phyloP scores from a whole-genome alignment of 2,888 invertebrate genomes.

The Ypsolopha sequella region DNA sequence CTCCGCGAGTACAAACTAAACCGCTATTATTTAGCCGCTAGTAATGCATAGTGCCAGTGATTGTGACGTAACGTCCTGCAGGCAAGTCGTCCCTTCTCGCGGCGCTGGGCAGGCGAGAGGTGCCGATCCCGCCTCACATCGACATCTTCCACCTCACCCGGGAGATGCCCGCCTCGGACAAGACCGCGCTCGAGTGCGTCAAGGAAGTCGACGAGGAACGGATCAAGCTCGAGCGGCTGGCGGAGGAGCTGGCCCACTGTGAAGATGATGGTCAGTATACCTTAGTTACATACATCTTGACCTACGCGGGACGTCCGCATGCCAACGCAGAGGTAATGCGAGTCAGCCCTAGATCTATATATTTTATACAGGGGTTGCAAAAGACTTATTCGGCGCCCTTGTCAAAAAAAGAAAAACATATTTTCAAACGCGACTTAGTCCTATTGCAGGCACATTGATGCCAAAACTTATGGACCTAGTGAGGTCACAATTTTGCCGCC shows the following conservation, averaged over 20 bases:
- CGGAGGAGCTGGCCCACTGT: conserved; percentile 88
- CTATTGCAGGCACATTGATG: too few relatives aligned
- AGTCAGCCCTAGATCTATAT: too few relatives aligned
- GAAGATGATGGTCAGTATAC: conserved; percentile 81
- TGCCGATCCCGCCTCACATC: conserved; percentile 96
- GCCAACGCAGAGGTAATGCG: too few relatives aligned
- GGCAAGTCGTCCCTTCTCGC: conserved; percentile 95
- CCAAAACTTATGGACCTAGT: too few relatives aligned
- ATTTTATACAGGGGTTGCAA: too few relatives aligned
- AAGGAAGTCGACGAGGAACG: conserved; percentile 99
- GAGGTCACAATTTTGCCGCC: too few relatives aligned
- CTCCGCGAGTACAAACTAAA: too few relatives aligned
- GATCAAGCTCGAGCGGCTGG: conserved; percentile 89
- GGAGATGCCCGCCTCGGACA: conserved; percentile 98
- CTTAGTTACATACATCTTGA: not conserved
- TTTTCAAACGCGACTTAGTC: too few relatives aligned
- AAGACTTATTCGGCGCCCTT: too few relatives aligned
- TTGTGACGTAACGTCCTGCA: conserved; percentile 22
- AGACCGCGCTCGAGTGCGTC: conserved; percentile 94
- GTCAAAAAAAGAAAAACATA: too few relatives aligned
- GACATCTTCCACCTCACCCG: conserved; percentile 98
- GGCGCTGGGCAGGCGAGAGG: conserved; percentile 92
- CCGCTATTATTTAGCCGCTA: not conserved
- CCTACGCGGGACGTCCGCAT: too few relatives aligned
- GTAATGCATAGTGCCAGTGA: not conserved